Percentiles rank a stretch among this genome's conserved stretches.
Conservation (phyloP, 2,113 vertebrate genomes). For the Nymphicus hollandicus region DNA sequence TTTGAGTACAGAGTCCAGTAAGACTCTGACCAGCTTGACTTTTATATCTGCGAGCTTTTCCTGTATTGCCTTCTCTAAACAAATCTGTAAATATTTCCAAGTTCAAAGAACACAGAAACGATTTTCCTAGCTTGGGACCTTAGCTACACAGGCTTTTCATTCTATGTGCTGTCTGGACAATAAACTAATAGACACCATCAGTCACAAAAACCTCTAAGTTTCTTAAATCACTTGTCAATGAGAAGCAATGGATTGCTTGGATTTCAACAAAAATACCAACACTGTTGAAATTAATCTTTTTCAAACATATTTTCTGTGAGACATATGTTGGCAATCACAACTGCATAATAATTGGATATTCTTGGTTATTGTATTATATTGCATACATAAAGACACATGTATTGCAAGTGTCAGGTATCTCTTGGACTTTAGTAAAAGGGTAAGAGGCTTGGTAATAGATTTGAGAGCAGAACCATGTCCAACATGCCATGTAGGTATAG, state of each 20-base stretch:
- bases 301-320: not conserved
- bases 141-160: not conserved
- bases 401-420: not conserved
- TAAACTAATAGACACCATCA: not conserved
- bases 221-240: not conserved
- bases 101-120: not conserved
- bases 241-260: not conserved
- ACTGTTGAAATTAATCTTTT: not conserved
- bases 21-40: not conserved
- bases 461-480: not conserved
- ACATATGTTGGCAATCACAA: not conserved
- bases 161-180: not conserved
- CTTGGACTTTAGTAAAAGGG: not conserved
- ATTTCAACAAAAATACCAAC: not conserved
- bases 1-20: not conserved
- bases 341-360: not conserved
- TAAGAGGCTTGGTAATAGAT: not conserved
- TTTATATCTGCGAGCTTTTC: not conserved
- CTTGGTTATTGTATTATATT: not conserved
- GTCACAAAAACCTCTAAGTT: fast-evolving
- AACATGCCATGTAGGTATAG: not conserved
- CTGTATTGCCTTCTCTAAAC: not conserved
- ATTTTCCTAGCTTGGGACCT: not conserved
- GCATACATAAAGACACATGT: not conserved
- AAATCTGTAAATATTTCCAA: not conserved